Conservation (phyloP, 2,888 invertebrate genomes). For the Drosophila setosimentum region DNA sequence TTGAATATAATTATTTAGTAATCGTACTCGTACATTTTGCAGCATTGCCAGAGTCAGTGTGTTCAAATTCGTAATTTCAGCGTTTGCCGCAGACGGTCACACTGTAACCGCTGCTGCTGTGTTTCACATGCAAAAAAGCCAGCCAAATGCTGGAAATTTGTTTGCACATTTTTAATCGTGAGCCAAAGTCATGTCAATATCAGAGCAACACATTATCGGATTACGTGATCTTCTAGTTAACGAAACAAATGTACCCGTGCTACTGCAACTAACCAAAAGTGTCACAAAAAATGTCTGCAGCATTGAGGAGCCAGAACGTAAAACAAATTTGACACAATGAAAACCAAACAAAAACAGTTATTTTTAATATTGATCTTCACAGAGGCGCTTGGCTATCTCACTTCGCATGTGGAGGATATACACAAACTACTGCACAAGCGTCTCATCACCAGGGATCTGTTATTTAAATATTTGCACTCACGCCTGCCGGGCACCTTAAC, state of each 20-base stretch:
- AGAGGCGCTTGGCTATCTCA: slow-evolving; percentile 87
- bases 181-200: slow-evolving; percentile 70
- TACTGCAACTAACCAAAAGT: slow-evolving; percentile 73
- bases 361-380: background rate
- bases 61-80: slow-evolving; percentile 12
- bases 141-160: slow-evolving; percentile 13
- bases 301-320: slow-evolving; percentile 69
- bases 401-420: slow-evolving; percentile 86
- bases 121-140: background rate
- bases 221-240: slow-evolving; percentile 72
- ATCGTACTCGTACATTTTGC: background rate
- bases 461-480: slow-evolving; percentile 86
- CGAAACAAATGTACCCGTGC: slow-evolving; percentile 66
- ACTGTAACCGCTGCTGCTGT: slow-evolving; percentile 5
- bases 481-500: slow-evolving; percentile 85
- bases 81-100: slow-evolving; percentile 22
- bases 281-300: slow-evolving; percentile 80
- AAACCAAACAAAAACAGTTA: background rate
- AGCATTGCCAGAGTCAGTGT: slow-evolving; percentile 19
- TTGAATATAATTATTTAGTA: slow-evolving; percentile 4
- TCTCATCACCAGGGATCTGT: slow-evolving; percentile 86
- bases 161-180: background rate
- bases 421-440: slow-evolving; percentile 86
- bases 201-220: slow-evolving; percentile 63
- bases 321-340: background rate